These are phyloP conservation scores for Nixonia krombeini DNA, from an alignment of 1,140 invertebrate species.

Conservation along the genomic window DNA sequence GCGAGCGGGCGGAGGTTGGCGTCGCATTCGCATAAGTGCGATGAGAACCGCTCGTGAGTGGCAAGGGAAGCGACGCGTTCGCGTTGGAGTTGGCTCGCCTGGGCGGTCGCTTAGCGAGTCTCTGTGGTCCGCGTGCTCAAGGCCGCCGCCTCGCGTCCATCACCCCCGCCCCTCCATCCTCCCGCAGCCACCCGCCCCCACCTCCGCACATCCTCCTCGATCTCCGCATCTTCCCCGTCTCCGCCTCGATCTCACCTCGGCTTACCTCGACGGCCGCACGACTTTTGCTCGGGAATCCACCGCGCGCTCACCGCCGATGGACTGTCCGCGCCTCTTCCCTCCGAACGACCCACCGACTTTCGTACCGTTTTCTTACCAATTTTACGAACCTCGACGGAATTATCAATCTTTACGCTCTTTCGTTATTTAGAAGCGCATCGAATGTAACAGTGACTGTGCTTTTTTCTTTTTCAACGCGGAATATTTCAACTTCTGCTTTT, in stretches of 20 bases:
- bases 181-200: slow-evolving; percentile 48
- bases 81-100: slow-evolving; percentile 64
- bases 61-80: slow-evolving; percentile 66
- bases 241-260: slow-evolving; percentile 44
- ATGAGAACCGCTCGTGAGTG: slow-evolving; percentile 68
- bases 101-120: slow-evolving; percentile 51
- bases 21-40: no score
- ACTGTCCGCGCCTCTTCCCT: slow-evolving; percentile 13
- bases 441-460: no score
- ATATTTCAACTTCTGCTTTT: no score
- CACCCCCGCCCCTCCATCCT: slow-evolving; percentile 33
- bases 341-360: no score
- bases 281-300: slow-evolving; percentile 43
- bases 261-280: slow-evolving; percentile 44
- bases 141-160: slow-evolving; percentile 66
- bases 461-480: no score
- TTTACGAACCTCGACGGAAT: no score
- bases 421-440: no score
- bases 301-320: slow-evolving; percentile 28
- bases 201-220: slow-evolving; percentile 60
- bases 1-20: no score
- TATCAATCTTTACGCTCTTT: no score
- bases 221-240: slow-evolving; percentile 32
- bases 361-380: no score
- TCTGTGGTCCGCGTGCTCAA: slow-evolving; percentile 67